Percentiles rank a stretch among this genome's conserved stretches.
phyloP scores from a whole-genome alignment of 2,888 invertebrate species.

The Drosophila flavopinicola region DNA sequence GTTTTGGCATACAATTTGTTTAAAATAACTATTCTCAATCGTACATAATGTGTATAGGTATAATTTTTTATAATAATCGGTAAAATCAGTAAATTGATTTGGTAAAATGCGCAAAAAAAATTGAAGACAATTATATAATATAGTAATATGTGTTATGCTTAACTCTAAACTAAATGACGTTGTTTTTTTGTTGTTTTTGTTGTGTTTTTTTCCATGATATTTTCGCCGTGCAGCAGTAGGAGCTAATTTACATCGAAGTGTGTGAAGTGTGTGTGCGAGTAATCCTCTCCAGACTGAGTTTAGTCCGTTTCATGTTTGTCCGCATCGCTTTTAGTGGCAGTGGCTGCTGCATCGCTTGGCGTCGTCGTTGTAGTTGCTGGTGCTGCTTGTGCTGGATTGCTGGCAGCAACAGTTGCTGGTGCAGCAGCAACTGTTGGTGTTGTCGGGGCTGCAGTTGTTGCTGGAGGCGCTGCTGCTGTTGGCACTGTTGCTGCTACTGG shows the following conservation, averaged over 20 bases:
- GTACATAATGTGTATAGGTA: slow-evolving; percentile 4
- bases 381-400: slow-evolving; percentile 19
- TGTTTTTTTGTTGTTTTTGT: neutral
- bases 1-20: too few relatives aligned
- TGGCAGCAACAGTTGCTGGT: slow-evolving; percentile 43
- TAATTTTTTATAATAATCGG: slow-evolving; percentile 30
- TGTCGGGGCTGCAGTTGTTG: slow-evolving; percentile 33
- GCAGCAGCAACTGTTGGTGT: slow-evolving; percentile 36
- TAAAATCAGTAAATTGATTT: slow-evolving; percentile 27
- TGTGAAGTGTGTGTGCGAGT: slow-evolving; percentile 5
- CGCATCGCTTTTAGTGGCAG: slow-evolving; percentile 70
- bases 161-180: slow-evolving; percentile 34
- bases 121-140: slow-evolving; percentile 13
- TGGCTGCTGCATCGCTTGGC: too few relatives aligned
- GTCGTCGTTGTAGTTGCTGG: slow-evolving; percentile 18
- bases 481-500: slow-evolving; percentile 29
- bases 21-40: too few relatives aligned
- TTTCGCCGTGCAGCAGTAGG: slow-evolving; percentile 26
- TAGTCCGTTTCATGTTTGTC: slow-evolving; percentile 83
- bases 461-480: slow-evolving; percentile 38
- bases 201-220: slow-evolving; percentile 5
- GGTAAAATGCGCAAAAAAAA: slow-evolving; percentile 28
- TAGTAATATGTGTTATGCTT: slow-evolving; percentile 27
- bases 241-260: slow-evolving; percentile 25
- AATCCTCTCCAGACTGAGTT: neutral